Percentiles rank a stretch among this genome's conserved stretches.
These are phyloP conservation scores for Sphyrna mokarran DNA, from an alignment of 2,113 vertebrate species.

Conservation along the genomic window DNA sequence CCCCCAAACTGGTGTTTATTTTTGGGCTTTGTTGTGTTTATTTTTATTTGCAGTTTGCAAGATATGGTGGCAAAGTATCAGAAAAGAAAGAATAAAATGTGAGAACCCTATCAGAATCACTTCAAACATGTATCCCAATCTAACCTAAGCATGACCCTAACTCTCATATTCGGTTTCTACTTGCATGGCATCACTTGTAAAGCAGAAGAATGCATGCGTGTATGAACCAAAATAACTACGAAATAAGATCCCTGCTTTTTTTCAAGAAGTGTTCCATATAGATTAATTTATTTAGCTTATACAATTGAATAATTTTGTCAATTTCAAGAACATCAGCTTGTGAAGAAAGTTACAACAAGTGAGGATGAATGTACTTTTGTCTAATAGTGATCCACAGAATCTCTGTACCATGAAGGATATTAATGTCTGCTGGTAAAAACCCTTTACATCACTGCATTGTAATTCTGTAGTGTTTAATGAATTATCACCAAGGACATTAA, in stretches of 20 bases:
- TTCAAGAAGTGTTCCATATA: not conserved
- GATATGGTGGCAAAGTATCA: conserved; percentile 99
- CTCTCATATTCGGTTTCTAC: conserved; percentile 14
- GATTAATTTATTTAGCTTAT: not conserved
- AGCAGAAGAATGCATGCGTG: not conserved
- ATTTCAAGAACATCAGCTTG: not conserved
- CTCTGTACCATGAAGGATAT: conserved; percentile 63
- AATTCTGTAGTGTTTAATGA: conserved; percentile 62
- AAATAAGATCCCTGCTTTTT: not conserved
- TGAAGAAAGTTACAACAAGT: conserved; percentile 53
- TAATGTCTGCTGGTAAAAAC: conserved; percentile 56
- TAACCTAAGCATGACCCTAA: conserved; percentile 43
- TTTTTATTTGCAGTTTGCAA: conserved; percentile 80
- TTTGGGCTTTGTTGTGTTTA: conserved; percentile 42
- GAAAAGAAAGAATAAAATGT: conserved; percentile 94
- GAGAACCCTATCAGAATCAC: conserved; percentile 57
- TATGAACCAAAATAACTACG: conserved; percentile 8
- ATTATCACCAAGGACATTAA: conserved; percentile 61
- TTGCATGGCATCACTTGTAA: conserved; percentile 48
- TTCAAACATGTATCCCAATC: conserved; percentile 45
- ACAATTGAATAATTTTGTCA: not conserved
- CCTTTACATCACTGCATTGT: conserved; percentile 58
- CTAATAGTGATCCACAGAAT: conserved; percentile 72
- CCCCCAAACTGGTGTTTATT: conserved; percentile 33
- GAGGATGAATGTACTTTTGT: conserved; percentile 64